Base-by-base conservation (phyloP, 2,113 vertebrate species). In the Poicephalus meyeri region DNA sequence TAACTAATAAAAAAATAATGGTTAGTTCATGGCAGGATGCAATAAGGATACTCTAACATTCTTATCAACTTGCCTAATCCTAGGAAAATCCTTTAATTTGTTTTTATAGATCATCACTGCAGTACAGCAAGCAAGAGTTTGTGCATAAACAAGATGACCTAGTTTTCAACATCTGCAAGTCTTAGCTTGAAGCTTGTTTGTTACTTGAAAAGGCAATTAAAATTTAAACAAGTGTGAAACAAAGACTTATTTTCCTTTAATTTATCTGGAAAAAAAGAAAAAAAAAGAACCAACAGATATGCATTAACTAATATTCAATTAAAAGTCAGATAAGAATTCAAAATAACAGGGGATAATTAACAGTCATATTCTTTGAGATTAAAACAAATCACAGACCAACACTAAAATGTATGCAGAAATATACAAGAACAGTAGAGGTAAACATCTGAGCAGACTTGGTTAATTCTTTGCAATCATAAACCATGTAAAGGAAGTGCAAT, bases 121-220 rank as follows among this genome's bases (percentile, higher is more conserved):
- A 82, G 60, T 87, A 85, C 33, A 89, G 81, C 69, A 95, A 95
- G 87, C 39, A 92, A 92, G 68, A 91, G 37, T 86, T 90, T 96
- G 49, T 93, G 79, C 72, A 91, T 92, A 88, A 95, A 86, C 85
- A 86, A 87, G 88, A 97, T 96, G 97, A 97, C 98, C 97, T 96
- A 97, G 86, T 97, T 97, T 98, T 93, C 89, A 92, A 71, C 89
- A 95, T 97, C 95, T 96, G 86, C 92, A 95, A 96, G 97, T 82
- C 89, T 95, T 97, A 89, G 89, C 97, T 97, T 89, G 81, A 97
- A 97, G 96, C 90, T 97, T 92, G 91, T 90, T 94, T 81, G 49
- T 92, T 97, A 93, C 97, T 98, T 97, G 93, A 97, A 97, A 97
- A 96, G 68, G 90, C 90, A 97, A 98, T 98, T 98, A 98, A 98